phyloP scores from a whole-genome alignment of 2,888 invertebrate species.

The Zygothrica quintamaculata region DNA sequence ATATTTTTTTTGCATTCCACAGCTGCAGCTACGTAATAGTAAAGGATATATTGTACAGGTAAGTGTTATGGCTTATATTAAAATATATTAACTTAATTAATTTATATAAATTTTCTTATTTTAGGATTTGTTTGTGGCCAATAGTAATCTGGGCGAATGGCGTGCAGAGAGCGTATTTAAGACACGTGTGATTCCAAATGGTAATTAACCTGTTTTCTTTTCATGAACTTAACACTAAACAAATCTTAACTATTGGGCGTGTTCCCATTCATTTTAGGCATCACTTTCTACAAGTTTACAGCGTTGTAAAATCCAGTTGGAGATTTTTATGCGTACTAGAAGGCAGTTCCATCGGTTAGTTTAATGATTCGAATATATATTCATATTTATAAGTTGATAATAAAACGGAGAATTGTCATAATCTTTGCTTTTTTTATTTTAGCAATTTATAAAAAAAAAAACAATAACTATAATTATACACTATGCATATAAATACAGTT shows the following conservation, averaged over 20 bases:
- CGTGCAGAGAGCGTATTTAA: conserved; percentile 41
- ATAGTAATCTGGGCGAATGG: conserved; percentile 29
- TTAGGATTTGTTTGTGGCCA: conserved; percentile 63
- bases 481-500: conserved; percentile 43
- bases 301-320: conserved; percentile 39
- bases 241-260: not conserved
- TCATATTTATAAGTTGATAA: not conserved
- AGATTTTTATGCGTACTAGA: conserved; percentile 1
- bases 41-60: conserved; percentile 81
- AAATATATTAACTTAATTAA: not conserved
- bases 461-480: conserved; percentile 32
- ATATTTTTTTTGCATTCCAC: not conserved
- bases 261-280: conserved; percentile 55
- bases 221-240: not conserved
- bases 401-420: not conserved
- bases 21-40: conserved; percentile 81
- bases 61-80: conserved; percentile 2
- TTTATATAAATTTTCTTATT: conserved; percentile 3
- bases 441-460: conserved; percentile 43
- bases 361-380: conserved; percentile 3
- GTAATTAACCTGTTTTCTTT: conserved; percentile 44
- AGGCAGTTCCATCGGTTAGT: not conserved
- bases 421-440: conserved; percentile 50
- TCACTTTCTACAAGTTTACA: conserved; percentile 78
- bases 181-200: conserved; percentile 77